Evolutionary conservation across 2,113 vertebrate species (phyloP), one percentile per base, ranked within the genome.

Genomic region (Cyphomyrus plagiostoma): DNA sequence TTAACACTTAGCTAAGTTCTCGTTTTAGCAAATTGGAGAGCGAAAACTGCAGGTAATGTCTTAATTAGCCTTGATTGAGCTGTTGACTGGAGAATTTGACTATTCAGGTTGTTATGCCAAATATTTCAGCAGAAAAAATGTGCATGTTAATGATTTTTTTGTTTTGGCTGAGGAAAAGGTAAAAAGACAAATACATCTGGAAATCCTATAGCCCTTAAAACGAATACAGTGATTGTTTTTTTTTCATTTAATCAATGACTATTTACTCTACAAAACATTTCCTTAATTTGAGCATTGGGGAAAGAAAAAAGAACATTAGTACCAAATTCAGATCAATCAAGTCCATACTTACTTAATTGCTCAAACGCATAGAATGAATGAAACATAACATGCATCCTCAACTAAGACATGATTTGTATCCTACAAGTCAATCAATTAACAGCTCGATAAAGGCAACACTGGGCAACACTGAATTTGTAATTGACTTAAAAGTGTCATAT

Each of bases 51-150:
- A 80, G 74, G 74, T 80, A 80, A 80, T 42, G 35, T 39, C 35
- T 80, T 42, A 80, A 80, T 80, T 80, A 42, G 74, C 35, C 74
- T 80, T 80, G 74, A 80, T 80, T 80, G 74, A 80, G 74, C 35
- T 80, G 74, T 80, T 80, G 74, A 42, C 30, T 17, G 74, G 13
- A 35, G 35, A 80, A 80, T 80, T 80, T 80, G 30, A 80, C 74
- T 80, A 42, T 39, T 42, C 74, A 80, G 35, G 74, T 42, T 2
- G 15, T 42, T 42, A 39, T 21, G 74, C 74, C 74, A 80, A 80
- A 80, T 42, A 15, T 80, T 80, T 80, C 74, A 80, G 74, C 35
- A 42, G 30, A 42, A 80, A 35, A 80, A 80, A 80, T 39, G 74
- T 80, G 74, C 17, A 80, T 80, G 74, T 17, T 42, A 35, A 39